These are phyloP conservation scores for Muscina levida DNA, from an alignment of 2,888 invertebrate genomes.

Conservation along the genomic window DNA sequence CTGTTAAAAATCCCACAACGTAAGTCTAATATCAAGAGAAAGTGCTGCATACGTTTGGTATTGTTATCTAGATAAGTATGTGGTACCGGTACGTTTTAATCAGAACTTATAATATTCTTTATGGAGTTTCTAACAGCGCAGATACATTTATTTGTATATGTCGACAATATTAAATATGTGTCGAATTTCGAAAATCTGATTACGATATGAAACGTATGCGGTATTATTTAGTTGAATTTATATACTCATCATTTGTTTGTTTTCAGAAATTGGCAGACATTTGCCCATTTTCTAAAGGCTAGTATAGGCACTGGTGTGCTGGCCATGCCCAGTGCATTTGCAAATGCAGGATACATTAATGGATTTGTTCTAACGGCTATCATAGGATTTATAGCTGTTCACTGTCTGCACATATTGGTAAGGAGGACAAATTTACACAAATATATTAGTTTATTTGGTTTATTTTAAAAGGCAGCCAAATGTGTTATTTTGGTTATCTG, in stretches of 20 bases:
- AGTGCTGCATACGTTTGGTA: no score
- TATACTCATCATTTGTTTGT: no score
- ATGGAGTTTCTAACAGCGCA: no score
- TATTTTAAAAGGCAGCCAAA: background rate
- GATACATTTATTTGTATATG: background rate
- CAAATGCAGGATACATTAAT: slow-evolving; percentile 93
- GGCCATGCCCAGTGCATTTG: slow-evolving; percentile 93
- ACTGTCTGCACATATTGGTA: slow-evolving; percentile 96
- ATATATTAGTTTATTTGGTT: no score
- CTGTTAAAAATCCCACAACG: slow-evolving; percentile 88
- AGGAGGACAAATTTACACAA: no score
- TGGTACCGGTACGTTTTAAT: no score
- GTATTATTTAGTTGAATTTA: background rate
- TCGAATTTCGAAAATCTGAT: no score
- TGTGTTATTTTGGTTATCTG: no score
- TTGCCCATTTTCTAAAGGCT: slow-evolving; percentile 96
- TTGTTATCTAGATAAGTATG: no score
- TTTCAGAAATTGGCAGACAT: slow-evolving; percentile 91
- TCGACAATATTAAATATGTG: no score
- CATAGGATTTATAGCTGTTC: slow-evolving; percentile 94
- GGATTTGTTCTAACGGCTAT: slow-evolving; percentile 91
- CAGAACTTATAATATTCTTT: no score
- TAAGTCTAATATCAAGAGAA: slow-evolving; percentile 77
- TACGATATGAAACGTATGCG: background rate
- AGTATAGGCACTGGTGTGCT: slow-evolving; percentile 97